Evolutionary conservation across 2,113 vertebrate species (phyloP), one percentile per base, ranked within the genome.

Genomic region (Anoura caudifer): DNA sequence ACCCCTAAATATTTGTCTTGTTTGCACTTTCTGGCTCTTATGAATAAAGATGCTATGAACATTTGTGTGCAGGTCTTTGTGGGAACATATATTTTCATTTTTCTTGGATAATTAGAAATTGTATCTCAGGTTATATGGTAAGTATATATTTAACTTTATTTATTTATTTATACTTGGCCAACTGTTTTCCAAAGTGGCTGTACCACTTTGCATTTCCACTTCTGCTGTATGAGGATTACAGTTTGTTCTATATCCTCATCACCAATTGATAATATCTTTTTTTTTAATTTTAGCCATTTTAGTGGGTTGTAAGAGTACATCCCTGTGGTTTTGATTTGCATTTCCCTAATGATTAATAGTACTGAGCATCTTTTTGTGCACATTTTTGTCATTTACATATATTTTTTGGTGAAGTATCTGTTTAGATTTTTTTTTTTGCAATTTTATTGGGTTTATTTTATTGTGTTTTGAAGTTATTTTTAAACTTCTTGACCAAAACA

Each of bases 41-140:
- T 67, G 36, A 73, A 75, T 86, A 95, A 89, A 94, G 24, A 9
- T 12, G 24, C 28, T 86, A 17, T 81, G 47, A 86, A 90, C 43
- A 36, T 63, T 91, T 93, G 61, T 77, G 52, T 83, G 26, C 33
- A 56, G 50, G 26, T 73, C 77, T 91, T 69, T 70, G 10, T 54
- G 76, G 24, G 36, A 10, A 43, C 24, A 43, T 47, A 17, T 67
- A 11, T 95, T 81, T 85, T 47, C 11, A 80, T 90, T 96, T 83
- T 45, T 85, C 31, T 91, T 67, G 17, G 69, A 56, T 85, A 95
- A 45, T 87, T 83, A 90, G 67, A 59, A 87, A 86, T 76, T 91
- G 15, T 89, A 3, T 85, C 26, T 38, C 22, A 91, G 72, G 24
- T 69, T 93, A 20, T 87, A 19, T 87, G 24, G 43, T 90, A 73